Evolutionary conservation across 2,113 vertebrate genomes (phyloP).

Genomic region (Manacus vitellinus): DNA sequence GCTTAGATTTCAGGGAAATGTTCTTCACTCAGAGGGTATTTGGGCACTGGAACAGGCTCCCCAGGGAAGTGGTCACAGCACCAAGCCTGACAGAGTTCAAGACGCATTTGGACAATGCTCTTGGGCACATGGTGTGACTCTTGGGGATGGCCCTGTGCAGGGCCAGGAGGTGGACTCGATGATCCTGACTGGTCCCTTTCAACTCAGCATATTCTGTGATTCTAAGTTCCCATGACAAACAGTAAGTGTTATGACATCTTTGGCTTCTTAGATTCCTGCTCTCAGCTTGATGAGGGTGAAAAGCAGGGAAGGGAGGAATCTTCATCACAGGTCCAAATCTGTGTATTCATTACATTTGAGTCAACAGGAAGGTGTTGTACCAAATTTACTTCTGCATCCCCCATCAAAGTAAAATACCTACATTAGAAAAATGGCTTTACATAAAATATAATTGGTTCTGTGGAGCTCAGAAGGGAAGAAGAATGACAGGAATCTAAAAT

Average conservation of each 20-base stretch:
- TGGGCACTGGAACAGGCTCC: not conserved
- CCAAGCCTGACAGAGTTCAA: not conserved
- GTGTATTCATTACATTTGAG: not conserved
- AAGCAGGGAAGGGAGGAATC: not conserved
- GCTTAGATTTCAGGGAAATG: not conserved
- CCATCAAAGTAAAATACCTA: not conserved
- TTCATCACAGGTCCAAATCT: not conserved
- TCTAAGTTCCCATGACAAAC: not conserved
- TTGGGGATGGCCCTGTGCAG: not conserved
- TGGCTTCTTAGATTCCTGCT: not conserved
- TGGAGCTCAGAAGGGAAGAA: not conserved
- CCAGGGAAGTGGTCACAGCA: not conserved
- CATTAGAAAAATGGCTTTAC: not conserved
- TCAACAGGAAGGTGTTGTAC: not conserved
- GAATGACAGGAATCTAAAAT: not conserved
- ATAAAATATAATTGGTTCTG: not conserved
- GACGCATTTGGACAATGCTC: not conserved
- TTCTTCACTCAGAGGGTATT: rapidly evolving
- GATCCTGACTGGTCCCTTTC: not conserved
- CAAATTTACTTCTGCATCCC: not conserved
- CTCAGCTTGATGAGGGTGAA: not conserved
- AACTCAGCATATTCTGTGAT: not conserved
- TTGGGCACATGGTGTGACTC: not conserved
- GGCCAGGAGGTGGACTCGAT: not conserved
- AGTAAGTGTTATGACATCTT: not conserved